Evolutionary conservation across 1,140 invertebrate species (phyloP).

Genomic region (Drosophila prosaltans): DNA sequence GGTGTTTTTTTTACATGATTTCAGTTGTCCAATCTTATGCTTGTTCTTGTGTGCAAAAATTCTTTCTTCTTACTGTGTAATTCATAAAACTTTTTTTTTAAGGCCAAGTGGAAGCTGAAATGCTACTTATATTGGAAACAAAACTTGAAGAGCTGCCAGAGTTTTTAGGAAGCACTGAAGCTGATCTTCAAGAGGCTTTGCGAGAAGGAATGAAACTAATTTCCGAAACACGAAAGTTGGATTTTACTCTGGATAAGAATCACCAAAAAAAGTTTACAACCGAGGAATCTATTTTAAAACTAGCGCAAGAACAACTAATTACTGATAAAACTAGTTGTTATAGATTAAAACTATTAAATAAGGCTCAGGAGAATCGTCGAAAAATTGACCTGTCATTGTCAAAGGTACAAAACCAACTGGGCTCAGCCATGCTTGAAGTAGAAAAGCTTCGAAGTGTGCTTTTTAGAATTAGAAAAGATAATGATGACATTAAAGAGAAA

Average conservation of each 20-base stretch:
- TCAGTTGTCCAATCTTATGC: too few relatives aligned
- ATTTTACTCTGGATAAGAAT: slow-evolving; percentile 84
- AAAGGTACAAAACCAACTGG: slow-evolving; percentile 86
- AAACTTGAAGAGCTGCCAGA: slow-evolving; percentile 85
- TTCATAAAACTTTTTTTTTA: neutral
- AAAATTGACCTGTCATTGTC: slow-evolving; percentile 86
- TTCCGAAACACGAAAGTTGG: slow-evolving; percentile 57
- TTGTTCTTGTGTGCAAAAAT: too few relatives aligned
- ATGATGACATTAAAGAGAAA: slow-evolving; percentile 40
- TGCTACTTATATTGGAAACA: slow-evolving; percentile 82
- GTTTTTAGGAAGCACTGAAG: slow-evolving; percentile 85
- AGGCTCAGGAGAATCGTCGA: slow-evolving; percentile 83
- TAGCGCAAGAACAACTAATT: slow-evolving; percentile 87
- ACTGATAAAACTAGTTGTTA: slow-evolving; percentile 86
- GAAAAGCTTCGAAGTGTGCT: slow-evolving; percentile 84
- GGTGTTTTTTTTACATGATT: too few relatives aligned
- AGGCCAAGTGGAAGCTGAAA: slow-evolving; percentile 77
- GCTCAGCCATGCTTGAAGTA: slow-evolving; percentile 85
- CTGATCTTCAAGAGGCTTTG: slow-evolving; percentile 84
- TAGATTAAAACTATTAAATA: slow-evolving; percentile 84
- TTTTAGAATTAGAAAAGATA: slow-evolving; percentile 48
- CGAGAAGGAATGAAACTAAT: slow-evolving; percentile 64
- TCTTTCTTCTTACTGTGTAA: too few relatives aligned
- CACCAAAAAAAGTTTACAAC: slow-evolving; percentile 84
- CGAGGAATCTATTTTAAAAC: slow-evolving; percentile 87